phyloP scores from a whole-genome alignment of 2,797 vertebrate genomes.

The Micropoecilia bifurca region DNA sequence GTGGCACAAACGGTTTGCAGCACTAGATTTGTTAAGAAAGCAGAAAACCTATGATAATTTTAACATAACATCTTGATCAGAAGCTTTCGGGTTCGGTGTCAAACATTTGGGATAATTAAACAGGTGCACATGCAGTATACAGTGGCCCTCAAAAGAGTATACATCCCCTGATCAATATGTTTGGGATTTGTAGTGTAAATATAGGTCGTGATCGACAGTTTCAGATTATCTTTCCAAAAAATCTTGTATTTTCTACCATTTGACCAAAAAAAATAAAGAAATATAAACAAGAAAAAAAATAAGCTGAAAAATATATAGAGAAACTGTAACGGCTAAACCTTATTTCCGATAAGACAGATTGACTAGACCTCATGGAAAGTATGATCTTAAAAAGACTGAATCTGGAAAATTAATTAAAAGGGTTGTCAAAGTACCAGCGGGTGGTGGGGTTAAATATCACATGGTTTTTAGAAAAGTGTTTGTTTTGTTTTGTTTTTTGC shows the following conservation, averaged over 20 bases:
- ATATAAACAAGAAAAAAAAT: background rate
- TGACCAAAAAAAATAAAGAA: background rate
- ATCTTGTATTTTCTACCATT: background rate
- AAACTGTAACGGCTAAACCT: background rate
- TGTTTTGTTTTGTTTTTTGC: background rate
- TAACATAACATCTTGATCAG: background rate
- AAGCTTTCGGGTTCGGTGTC: no score
- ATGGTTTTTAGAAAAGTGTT: background rate
- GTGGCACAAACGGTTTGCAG: background rate
- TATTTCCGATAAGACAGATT: background rate
- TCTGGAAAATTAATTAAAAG: background rate
- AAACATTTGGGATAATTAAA: background rate
- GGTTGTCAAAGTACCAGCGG: background rate
- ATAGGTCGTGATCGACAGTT: background rate
- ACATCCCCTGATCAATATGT: background rate
- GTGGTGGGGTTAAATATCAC: background rate
- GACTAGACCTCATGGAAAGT: background rate
- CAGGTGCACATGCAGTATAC: background rate
- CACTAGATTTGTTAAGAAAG: background rate
- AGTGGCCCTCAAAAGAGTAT: background rate
- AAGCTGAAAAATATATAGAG: background rate
- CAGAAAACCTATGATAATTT: background rate
- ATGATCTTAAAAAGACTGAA: background rate
- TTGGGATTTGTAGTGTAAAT: background rate
- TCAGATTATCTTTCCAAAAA: background rate